Percentiles rank a stretch among this genome's conserved stretches.
phyloP scores from a whole-genome alignment of 1,140 invertebrate species.

The Drosophila insularis region DNA sequence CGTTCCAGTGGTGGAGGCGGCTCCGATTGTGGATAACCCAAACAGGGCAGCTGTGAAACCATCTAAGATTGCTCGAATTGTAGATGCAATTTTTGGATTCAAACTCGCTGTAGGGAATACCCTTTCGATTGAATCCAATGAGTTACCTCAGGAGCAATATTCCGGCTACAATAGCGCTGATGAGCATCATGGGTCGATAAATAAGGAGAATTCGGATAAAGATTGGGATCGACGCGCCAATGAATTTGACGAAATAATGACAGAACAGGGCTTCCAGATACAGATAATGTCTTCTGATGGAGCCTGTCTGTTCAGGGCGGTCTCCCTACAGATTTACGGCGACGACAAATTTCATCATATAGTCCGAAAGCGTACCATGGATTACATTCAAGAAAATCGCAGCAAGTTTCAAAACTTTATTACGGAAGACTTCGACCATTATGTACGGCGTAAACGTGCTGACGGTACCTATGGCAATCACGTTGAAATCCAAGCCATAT shows the following conservation, averaged over 20 bases:
- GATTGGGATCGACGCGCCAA: slow-evolving; percentile 87
- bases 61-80: too few relatives aligned
- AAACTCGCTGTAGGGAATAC: too few relatives aligned
- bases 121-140: too few relatives aligned
- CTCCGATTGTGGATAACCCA: too few relatives aligned
- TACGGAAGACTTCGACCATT: slow-evolving; percentile 95
- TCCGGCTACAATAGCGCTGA: slow-evolving; percentile 90
- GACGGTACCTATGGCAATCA: slow-evolving; percentile 95
- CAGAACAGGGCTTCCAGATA: slow-evolving; percentile 89
- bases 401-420: slow-evolving; percentile 96
- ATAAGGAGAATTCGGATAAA: slow-evolving; percentile 84
- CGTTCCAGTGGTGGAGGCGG: too few relatives aligned
- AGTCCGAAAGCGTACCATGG: slow-evolving; percentile 94
- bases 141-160: slow-evolving; percentile 58
- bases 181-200: slow-evolving; percentile 86
- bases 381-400: slow-evolving; percentile 92
- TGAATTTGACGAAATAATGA: slow-evolving; percentile 89
- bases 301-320: slow-evolving; percentile 94
- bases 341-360: slow-evolving; percentile 95
- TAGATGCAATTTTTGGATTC: too few relatives aligned
- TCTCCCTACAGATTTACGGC: slow-evolving; percentile 96
- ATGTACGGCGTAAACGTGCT: slow-evolving; percentile 90
- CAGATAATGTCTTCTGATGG: slow-evolving; percentile 95
- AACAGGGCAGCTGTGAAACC: too few relatives aligned
- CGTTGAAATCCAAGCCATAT: slow-evolving; percentile 96